Conservation (phyloP, 1,140 invertebrate genomes). For the Elysia chlorotica region DNA sequence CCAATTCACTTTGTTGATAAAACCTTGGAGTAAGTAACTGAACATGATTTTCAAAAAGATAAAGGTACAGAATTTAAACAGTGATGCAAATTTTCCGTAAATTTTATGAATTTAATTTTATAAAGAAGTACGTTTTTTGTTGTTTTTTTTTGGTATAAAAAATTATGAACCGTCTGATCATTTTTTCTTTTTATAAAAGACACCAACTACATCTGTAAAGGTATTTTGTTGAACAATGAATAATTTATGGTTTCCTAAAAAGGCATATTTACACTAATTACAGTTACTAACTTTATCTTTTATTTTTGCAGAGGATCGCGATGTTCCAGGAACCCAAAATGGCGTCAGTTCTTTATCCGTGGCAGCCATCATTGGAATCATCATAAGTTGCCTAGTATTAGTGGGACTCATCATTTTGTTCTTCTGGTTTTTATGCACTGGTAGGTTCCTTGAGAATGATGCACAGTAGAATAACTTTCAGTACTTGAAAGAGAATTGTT, state of each 20-base stretch:
- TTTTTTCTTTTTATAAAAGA: too few relatives aligned
- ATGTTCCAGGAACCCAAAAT: conserved; percentile 16
- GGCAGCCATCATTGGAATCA: conserved; percentile 34
- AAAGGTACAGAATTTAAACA: too few relatives aligned
- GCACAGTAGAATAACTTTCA: too few relatives aligned
- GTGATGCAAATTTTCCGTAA: too few relatives aligned
- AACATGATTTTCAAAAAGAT: too few relatives aligned
- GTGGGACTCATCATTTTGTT: conserved; percentile 24
- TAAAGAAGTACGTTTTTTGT: too few relatives aligned
- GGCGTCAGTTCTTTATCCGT: conserved; percentile 16
- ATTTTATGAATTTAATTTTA: too few relatives aligned
- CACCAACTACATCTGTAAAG: not conserved
- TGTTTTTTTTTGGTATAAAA: too few relatives aligned
- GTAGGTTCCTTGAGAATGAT: too few relatives aligned
- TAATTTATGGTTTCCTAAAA: not conserved
- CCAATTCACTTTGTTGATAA: conserved; percentile 30
- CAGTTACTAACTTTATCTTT: not conserved
- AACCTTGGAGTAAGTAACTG: conserved; percentile 38
- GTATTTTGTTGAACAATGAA: not conserved
- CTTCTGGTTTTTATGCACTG: conserved; percentile 28
- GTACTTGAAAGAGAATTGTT: too few relatives aligned
- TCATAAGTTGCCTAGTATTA: conserved; percentile 23
- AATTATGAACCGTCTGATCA: too few relatives aligned
- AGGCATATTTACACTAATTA: not conserved
- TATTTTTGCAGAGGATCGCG: conserved; percentile 15